Base-by-base conservation (phyloP, 2,888 invertebrate species). In the Rhingia rostrata region DNA sequence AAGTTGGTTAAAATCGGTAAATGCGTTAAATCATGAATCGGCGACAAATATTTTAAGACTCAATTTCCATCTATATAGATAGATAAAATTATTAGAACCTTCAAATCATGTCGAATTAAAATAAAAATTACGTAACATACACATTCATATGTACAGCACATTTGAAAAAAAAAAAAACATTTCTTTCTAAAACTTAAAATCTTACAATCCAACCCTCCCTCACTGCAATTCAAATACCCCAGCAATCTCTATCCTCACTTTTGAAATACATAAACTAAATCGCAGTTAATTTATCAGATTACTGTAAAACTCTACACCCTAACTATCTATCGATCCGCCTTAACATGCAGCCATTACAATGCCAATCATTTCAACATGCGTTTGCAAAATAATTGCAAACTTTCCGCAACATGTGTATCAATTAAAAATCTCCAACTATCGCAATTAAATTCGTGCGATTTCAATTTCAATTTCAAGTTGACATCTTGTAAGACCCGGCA, bases 381-480 rank as follows among this genome's bases (percentile, higher is more conserved):
- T 51, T 45, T 10, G 22, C 39, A 22, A 33, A 66, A 54, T 74
- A 39, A 66, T 39, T 47, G 39, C 79, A 69, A 78, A 47, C 70
- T 60, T 75, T 49, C 64, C 22, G 33, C 14, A 75, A 70, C 84
- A 84, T 84, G 74, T 80, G 84, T 75, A 64, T n/a, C 84, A 84
- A 84, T 84, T 84, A 84, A 84, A 84, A 80, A 43, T 67, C 69
- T 64, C 74, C 70, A 32, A 39, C 66, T 37, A 60, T 53, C 22
- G 1, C 84, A 70, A 84, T 75, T 84, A 70, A 75, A 84, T 84
- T 60, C 69, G 5, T 10, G 64, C 63, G 74, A 79, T 80, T 79
- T 72, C 69, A 70, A 74, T 10, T 10, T 64, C 63, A 79, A 79
- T 80, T 79, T 72, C 69, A 70, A 84, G 33, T 80, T 30, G 75